A percentile compares a stretch with the other conserved stretches of the same genome.
phyloP scores from a whole-genome alignment of 2,113 vertebrate species.

The Salvelinus sp. region DNA sequence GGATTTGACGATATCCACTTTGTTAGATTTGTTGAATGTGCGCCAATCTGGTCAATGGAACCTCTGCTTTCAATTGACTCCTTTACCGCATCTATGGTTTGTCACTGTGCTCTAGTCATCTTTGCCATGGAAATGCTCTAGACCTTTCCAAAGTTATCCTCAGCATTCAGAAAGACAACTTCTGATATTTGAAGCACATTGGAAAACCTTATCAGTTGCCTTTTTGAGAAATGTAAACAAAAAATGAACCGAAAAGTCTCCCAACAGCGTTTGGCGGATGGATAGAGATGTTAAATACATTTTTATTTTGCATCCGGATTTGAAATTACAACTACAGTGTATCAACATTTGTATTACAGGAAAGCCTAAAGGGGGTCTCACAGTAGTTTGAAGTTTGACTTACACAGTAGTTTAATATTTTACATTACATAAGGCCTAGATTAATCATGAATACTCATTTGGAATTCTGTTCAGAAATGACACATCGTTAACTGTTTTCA shows the following conservation, averaged over 20 bases:
- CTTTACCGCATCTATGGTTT: too few relatives aligned
- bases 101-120: constrained; percentile 15
- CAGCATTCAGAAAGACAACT: constrained; percentile 8
- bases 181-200: background rate
- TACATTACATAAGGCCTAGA: too few relatives aligned
- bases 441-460: background rate
- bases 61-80: too few relatives aligned
- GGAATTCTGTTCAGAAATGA: background rate
- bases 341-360: background rate
- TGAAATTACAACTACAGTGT: background rate
- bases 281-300: background rate
- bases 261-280: background rate
- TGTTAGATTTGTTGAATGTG: too few relatives aligned
- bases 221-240: background rate
- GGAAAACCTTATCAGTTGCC: constrained; percentile 10
- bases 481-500: background rate
- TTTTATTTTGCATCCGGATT: background rate
- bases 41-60: too few relatives aligned
- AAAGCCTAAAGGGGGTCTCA: too few relatives aligned
- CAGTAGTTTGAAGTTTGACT: background rate
- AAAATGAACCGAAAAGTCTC: background rate
- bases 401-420: background rate
- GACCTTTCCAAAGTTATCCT: constrained; percentile 14
- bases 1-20: too few relatives aligned
- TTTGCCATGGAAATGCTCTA: constrained; percentile 34